phyloP scores from a whole-genome alignment of 1,140 invertebrate species.

The Eufriesea mexicana region DNA sequence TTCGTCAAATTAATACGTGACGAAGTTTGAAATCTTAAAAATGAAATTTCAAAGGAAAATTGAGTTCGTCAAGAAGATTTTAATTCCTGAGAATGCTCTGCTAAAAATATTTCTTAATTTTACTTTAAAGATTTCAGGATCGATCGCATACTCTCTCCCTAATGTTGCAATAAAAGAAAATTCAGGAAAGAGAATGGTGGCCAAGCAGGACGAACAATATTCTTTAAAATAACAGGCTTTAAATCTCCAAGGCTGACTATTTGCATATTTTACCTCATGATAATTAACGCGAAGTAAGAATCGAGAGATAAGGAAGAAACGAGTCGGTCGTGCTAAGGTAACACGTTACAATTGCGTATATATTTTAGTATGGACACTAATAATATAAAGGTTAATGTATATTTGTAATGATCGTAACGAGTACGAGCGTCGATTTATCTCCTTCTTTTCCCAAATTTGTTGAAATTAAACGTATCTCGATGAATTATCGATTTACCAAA shows the following conservation, averaged over 20 bases:
- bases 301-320: conserved; percentile 10
- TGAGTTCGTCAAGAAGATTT: not conserved
- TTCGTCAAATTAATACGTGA: too few species aligned
- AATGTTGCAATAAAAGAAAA: not conserved
- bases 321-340: not conserved
- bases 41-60: too few species aligned
- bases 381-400: conserved; percentile 15
- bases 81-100: not conserved
- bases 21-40: too few species aligned
- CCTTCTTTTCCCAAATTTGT: not conserved
- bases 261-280: conserved; percentile 19
- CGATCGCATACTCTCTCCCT: not conserved
- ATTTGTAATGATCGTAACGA: conserved; percentile 15
- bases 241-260: not conserved
- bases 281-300: not conserved
- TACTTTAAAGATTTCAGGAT: not conserved
- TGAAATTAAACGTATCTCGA: not conserved
- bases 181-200: not conserved
- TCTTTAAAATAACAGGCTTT: not conserved
- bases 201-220: not conserved
- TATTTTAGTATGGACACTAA: conserved; percentile 35
- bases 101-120: not conserved
- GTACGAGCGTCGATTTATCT: conserved; percentile 14
- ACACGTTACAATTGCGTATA: conserved; percentile 12
- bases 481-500: not conserved